These are phyloP conservation scores for Atta cephalotes DNA, from an alignment of 1,140 invertebrate species.

Conservation along the genomic window DNA sequence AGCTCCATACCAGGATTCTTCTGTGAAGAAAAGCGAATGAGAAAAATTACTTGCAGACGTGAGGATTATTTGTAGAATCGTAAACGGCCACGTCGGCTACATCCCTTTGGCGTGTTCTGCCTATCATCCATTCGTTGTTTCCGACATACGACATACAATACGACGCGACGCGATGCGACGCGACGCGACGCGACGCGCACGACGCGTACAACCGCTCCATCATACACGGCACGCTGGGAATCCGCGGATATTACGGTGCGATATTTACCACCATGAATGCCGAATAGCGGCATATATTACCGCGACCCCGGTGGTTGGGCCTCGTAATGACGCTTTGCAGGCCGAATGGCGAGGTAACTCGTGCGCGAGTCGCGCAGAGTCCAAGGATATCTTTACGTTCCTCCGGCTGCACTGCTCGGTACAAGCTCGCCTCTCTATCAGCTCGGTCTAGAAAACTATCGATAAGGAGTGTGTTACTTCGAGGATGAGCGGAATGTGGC, in stretches of 20 bases:
- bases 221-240: conserved; percentile 46
- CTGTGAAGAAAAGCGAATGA: neutral
- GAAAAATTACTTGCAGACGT: conserved; percentile 40
- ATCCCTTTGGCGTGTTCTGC: conserved; percentile 3
- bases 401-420: neutral
- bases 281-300: conserved; percentile 70
- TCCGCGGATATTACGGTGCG: conserved; percentile 70
- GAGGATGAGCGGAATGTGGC: conserved; percentile 45
- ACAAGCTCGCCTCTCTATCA: conserved; percentile 43
- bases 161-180: conserved; percentile 19
- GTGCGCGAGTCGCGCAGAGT: conserved; percentile 31
- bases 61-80: conserved; percentile 64
- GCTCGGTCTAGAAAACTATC: conserved; percentile 55
- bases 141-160: conserved; percentile 2
- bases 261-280: conserved; percentile 70
- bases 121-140: conserved; percentile 62
- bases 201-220: conserved; percentile 34
- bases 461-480: conserved; percentile 28
- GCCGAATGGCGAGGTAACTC: neutral
- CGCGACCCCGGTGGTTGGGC: neutral
- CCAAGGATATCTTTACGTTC: conserved; percentile 48
- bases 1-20: neutral
- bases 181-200: neutral
- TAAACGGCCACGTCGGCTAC: conserved; percentile 53
- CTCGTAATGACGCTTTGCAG: conserved; percentile 42